These are phyloP conservation scores for Drosophila rellima DNA, from an alignment of 2,888 invertebrate species.

Conservation along the genomic window DNA sequence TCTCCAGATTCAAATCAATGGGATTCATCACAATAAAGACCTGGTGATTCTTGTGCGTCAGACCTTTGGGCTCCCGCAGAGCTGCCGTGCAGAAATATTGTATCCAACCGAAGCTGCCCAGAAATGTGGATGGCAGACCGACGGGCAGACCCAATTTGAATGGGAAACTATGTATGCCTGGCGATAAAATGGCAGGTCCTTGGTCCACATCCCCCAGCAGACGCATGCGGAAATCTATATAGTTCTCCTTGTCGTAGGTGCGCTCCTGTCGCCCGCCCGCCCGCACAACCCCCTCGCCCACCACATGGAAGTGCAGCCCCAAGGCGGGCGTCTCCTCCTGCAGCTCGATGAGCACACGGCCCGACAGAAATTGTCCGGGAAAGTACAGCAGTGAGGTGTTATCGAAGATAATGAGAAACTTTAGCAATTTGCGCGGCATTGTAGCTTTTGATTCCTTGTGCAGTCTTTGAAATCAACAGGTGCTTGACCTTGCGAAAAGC, in stretches of 20 bases:
- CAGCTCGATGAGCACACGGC: constrained; percentile 95
- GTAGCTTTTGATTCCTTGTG: not conserved
- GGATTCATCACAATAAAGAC: constrained; percentile 99
- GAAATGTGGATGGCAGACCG: constrained; percentile 96
- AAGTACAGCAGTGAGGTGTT: constrained; percentile 97
- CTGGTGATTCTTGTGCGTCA: constrained; percentile 97
- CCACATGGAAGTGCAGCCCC: constrained; percentile 96
- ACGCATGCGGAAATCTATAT: constrained; percentile 97
- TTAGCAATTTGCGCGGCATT: constrained; percentile 95
- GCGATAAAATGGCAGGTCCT: constrained; percentile 93
- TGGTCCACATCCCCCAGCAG: constrained; percentile 95
- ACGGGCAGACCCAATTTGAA: constrained; percentile 96
- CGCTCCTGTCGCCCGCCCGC: constrained; percentile 92
- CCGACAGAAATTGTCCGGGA: constrained; percentile 96
- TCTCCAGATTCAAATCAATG: constrained; percentile 96
- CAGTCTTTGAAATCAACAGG: constrained; percentile 1
- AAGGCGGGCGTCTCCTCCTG: constrained; percentile 97
- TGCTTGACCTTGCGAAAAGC: not conserved
- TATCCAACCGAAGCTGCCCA: constrained; percentile 97
- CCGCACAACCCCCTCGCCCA: constrained; percentile 97
- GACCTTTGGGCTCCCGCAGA: constrained; percentile 92
- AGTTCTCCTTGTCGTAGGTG: constrained; percentile 96
- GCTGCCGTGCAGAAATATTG: constrained; percentile 97
- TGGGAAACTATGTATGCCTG: constrained; percentile 97
- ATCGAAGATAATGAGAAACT: constrained; percentile 97